These are phyloP conservation scores for Neolamprologus sp. DNA, from an alignment of 2,113 vertebrate species.

Conservation along the genomic window DNA sequence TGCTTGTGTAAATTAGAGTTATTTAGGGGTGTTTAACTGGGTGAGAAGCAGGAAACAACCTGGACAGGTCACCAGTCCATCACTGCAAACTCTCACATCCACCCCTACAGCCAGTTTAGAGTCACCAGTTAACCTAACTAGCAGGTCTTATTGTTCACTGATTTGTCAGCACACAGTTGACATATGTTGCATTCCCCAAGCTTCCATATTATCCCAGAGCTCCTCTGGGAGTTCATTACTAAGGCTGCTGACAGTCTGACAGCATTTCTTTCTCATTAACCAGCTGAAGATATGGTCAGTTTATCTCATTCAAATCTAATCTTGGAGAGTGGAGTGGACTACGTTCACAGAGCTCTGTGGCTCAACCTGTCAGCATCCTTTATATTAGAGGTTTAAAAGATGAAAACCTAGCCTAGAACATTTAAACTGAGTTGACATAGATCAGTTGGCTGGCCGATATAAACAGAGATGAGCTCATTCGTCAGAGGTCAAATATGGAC, in stretches of 20 bases:
- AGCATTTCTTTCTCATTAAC: slow-evolving; percentile 10
- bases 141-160: not conserved
- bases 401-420: not conserved
- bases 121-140: not conserved
- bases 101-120: not conserved
- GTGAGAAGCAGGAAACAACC: not conserved
- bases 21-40: not conserved
- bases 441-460: not conserved
- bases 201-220: not conserved
- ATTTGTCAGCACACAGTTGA: not conserved
- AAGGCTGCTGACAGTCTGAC: not conserved
- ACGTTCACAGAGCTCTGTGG: not conserved
- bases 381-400: not conserved
- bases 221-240: not conserved
- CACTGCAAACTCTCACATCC: not conserved
- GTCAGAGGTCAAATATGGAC: slow-evolving; percentile 18
- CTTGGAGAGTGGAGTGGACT: not conserved
- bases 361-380: not conserved
- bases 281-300: not conserved
- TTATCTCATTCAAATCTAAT: not conserved
- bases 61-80: not conserved
- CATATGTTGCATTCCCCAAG: not conserved
- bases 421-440: not conserved
- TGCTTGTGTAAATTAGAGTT: not conserved
- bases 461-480: not conserved